Evolutionary conservation across 2,113 vertebrate genomes (phyloP).

Genomic region (Montifringilla adamsi): DNA sequence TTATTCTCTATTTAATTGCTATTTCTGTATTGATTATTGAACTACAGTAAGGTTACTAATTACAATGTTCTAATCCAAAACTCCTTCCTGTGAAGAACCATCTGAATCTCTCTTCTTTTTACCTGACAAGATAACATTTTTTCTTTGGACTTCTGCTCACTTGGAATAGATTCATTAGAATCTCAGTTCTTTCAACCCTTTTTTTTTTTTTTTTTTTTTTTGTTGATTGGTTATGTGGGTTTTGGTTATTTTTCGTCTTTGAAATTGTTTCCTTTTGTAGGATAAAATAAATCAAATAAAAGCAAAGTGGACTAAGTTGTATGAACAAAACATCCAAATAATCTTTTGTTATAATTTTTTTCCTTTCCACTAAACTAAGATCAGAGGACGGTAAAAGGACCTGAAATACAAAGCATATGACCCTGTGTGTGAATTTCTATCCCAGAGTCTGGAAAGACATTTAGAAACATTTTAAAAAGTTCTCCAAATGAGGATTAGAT

Average conservation of each 20-base stretch:
- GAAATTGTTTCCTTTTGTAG: neutral
- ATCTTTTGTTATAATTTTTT: neutral
- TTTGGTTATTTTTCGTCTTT: neutral
- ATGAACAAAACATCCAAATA: neutral
- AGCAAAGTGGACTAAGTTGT: neutral
- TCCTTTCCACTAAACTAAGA: neutral
- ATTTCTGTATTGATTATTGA: neutral
- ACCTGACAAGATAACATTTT: neutral
- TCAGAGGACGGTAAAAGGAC: neutral
- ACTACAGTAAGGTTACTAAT: neutral
- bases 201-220: neutral
- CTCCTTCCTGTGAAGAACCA: neutral
- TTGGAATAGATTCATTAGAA: neutral
- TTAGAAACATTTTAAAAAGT: neutral
- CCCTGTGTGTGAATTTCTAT: neutral
- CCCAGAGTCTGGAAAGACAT: neutral
- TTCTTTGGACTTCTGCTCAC: neutral
- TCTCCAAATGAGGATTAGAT: neutral
- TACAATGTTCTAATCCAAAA: neutral
- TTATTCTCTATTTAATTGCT: neutral
- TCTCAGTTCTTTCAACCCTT: neutral
- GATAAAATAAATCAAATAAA: neutral
- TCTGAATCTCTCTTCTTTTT: neutral
- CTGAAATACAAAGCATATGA: neutral
- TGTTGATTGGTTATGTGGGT: neutral